These are phyloP conservation scores for Dendrolimus pini DNA, from an alignment of 2,888 invertebrate genomes.

Conservation along the genomic window DNA sequence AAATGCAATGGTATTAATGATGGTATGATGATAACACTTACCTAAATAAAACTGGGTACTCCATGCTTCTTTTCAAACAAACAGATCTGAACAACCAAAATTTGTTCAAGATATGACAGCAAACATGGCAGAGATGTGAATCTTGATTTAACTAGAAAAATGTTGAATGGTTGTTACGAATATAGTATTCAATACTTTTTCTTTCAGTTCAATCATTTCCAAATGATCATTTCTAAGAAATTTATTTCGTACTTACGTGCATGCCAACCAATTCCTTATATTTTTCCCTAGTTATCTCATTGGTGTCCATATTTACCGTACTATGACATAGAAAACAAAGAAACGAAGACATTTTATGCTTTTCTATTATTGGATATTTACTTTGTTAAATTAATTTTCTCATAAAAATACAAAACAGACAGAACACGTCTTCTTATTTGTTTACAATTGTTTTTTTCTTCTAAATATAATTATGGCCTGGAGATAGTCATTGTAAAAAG, in stretches of 20 bases:
- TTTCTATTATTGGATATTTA: no score
- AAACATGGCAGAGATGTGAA: slow-evolving; percentile 53
- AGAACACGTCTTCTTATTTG: neutral
- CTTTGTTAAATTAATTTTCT: neutral
- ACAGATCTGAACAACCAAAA: slow-evolving; percentile 48
- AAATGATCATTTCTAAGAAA: no score
- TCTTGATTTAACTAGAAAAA: slow-evolving; percentile 48
- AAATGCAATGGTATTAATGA: no score
- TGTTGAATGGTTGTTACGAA: no score
- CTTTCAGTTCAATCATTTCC: no score
- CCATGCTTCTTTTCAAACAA: slow-evolving; percentile 51
- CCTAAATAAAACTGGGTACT: slow-evolving; percentile 60
- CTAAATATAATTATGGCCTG: no score
- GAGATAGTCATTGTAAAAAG: no score
- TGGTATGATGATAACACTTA: slow-evolving; percentile 14
- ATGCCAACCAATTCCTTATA: slow-evolving; percentile 59
- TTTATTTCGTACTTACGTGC: slow-evolving; percentile 32
- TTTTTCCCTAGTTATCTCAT: slow-evolving; percentile 54
- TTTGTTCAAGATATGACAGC: slow-evolving; percentile 52
- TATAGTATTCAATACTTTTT: no score
- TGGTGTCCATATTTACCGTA: slow-evolving; percentile 45
- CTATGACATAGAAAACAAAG: slow-evolving; percentile 61
- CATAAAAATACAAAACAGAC: neutral
- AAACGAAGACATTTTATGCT: slow-evolving; percentile 43
- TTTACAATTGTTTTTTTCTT: neutral